A percentile compares a stretch with the other conserved stretches of the same genome.
These are phyloP conservation scores for Drosophila carrolli DNA, from an alignment of 1,140 invertebrate genomes.

Conservation along the genomic window DNA sequence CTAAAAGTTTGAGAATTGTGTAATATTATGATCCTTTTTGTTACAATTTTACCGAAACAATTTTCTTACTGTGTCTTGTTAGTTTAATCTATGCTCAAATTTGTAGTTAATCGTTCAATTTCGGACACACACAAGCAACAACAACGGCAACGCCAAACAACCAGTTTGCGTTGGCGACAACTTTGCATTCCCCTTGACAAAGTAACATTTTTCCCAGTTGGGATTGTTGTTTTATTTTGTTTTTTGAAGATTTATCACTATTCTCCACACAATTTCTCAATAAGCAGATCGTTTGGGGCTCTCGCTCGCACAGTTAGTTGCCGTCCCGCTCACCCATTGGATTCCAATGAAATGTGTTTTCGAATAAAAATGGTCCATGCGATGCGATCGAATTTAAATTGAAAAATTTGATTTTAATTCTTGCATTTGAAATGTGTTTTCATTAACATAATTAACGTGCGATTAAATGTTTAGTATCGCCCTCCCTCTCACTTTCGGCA, in stretches of 20 bases:
- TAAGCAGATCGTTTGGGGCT: conserved; percentile 48
- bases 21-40: no score
- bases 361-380: conserved; percentile 81
- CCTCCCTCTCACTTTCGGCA: background rate
- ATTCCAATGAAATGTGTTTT: conserved; percentile 83
- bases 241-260: conserved; percentile 41
- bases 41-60: no score
- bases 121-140: conserved; percentile 39
- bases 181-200: conserved; percentile 42
- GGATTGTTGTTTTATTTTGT: background rate
- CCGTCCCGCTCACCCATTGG: conserved; percentile 14
- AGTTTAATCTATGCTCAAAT: conserved; percentile 36
- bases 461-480: conserved; percentile 66
- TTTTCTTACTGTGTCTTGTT: conserved; percentile 41
- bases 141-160: conserved; percentile 16
- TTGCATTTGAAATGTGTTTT: conserved; percentile 80
- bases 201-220: conserved; percentile 11
- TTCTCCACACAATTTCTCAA: conserved; percentile 73
- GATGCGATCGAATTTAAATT: conserved; percentile 83
- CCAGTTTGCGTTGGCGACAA: conserved; percentile 60
- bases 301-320: conserved; percentile 13
- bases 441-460: conserved; percentile 81
- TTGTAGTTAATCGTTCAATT: conserved; percentile 70
- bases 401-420: conserved; percentile 83
- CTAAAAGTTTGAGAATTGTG: no score